A percentile compares a stretch with the other conserved stretches of the same genome.
Conservation (phyloP, 2,888 invertebrate genomes). For the Metacarcinus magister region DNA sequence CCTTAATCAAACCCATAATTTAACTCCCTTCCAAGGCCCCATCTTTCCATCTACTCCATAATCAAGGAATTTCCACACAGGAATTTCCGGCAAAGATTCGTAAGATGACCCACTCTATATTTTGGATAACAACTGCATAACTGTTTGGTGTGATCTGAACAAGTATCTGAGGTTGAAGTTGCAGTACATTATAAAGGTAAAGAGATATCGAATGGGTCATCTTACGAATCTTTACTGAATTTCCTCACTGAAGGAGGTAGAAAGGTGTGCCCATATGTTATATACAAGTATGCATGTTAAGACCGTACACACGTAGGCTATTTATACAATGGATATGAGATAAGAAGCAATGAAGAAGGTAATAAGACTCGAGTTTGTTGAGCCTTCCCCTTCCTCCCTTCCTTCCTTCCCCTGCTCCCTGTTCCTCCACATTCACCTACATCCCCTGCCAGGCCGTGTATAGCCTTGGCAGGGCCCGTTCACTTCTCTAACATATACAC, state of each 20-base stretch:
- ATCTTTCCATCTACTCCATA: slow-evolving; percentile 12
- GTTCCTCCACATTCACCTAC: slow-evolving; percentile 18
- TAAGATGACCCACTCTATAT: too few relatives aligned
- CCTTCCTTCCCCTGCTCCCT: neutral
- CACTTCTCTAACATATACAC: slow-evolving; percentile 31
- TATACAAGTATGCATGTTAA: neutral
- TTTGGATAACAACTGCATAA: too few relatives aligned
- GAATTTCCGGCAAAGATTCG: neutral
- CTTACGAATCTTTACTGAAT: too few relatives aligned
- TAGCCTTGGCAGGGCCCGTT: slow-evolving; percentile 36
- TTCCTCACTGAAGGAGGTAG: neutral
- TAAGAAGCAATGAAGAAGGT: slow-evolving; percentile 34
- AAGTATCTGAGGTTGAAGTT: too few relatives aligned
- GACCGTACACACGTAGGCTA: slow-evolving; percentile 4
- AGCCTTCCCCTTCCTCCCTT: neutral
- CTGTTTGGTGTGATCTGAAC: too few relatives aligned
- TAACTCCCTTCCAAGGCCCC: neutral
- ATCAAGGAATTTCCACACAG: slow-evolving; percentile 3
- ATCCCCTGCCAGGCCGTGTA: slow-evolving; percentile 29
- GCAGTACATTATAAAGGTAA: too few relatives aligned
- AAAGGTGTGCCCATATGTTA: slow-evolving; percentile 29
- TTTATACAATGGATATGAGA: neutral
- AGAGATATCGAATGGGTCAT: too few relatives aligned
- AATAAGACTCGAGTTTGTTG: slow-evolving; percentile 32
- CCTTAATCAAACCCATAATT: neutral